Percentiles rank a stretch among this genome's conserved stretches.
Evolutionary conservation across 2,113 vertebrate genomes (phyloP).

Genomic region (Caranx ignobilis): DNA sequence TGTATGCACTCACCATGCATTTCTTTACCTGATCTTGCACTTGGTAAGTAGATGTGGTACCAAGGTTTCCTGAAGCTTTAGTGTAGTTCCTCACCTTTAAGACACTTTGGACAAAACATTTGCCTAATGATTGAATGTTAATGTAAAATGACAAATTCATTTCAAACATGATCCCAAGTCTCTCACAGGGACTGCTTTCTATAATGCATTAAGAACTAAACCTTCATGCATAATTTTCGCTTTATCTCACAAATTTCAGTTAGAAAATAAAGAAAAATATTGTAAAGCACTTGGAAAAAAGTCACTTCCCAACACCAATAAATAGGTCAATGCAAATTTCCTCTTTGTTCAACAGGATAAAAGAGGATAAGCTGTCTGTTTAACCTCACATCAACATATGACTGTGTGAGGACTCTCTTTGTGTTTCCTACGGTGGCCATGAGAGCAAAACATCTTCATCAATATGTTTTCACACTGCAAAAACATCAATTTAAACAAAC

Average conservation of each 20-base stretch:
- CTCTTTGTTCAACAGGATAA: background rate
- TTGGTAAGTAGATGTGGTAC: no score
- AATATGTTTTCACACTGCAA: no score
- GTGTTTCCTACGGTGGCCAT: background rate
- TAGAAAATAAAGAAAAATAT: background rate
- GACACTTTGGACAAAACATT: no score
- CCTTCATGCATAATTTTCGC: background rate
- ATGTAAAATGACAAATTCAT: background rate
- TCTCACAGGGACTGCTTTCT: background rate
- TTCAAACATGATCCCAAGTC: background rate
- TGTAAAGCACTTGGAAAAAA: background rate
- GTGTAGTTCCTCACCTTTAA: no score
- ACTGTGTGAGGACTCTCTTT: background rate
- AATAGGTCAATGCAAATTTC: background rate
- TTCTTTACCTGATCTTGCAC: no score
- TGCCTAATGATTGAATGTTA: no score
- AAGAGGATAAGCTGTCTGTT: background rate
- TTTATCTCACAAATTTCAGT: background rate
- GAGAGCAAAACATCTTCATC: no score
- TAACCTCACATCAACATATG: background rate
- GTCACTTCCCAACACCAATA: background rate
- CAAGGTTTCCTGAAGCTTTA: no score
- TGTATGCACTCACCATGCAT: no score
- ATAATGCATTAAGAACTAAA: background rate
- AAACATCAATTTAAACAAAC: no score